Conservation (phyloP, 1,140 invertebrate genomes). For the Acromyrmex charruanus region DNA sequence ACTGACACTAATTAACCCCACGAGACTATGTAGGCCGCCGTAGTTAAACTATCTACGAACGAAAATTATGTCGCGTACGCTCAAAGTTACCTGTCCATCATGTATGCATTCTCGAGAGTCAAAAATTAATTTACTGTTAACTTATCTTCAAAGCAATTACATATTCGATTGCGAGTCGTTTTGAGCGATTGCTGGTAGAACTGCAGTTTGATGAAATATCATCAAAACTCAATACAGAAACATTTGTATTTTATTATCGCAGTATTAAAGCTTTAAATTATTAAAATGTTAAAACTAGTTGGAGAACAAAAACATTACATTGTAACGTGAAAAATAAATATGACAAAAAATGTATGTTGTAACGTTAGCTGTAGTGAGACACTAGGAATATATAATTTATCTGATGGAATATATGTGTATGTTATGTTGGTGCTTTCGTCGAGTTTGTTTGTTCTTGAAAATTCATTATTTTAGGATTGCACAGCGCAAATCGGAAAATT, state of each 20-base stretch:
- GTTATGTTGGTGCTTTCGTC: neutral
- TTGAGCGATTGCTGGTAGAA: neutral
- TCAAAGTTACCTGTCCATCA: constrained; percentile 52
- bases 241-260: neutral
- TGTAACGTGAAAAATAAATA: neutral
- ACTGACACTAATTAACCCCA: constrained; percentile 74
- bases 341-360: neutral
- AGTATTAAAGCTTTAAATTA: neutral
- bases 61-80: constrained; percentile 66
- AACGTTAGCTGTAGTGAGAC: neutral
- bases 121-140: constrained; percentile 43
- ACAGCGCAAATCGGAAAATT: constrained; percentile 58
- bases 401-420: neutral
- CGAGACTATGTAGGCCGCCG: constrained; percentile 58
- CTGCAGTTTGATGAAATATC: neutral
- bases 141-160: neutral
- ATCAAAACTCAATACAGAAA: neutral
- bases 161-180: neutral
- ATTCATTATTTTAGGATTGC: neutral
- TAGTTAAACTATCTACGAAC: constrained; percentile 68
- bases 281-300: neutral
- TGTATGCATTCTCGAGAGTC: neutral
- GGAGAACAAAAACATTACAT: neutral
- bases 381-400: neutral
- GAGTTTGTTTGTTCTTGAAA: constrained; percentile 6